phyloP scores from a whole-genome alignment of 2,888 invertebrate genomes.

The Strigamia transsilvanica region DNA sequence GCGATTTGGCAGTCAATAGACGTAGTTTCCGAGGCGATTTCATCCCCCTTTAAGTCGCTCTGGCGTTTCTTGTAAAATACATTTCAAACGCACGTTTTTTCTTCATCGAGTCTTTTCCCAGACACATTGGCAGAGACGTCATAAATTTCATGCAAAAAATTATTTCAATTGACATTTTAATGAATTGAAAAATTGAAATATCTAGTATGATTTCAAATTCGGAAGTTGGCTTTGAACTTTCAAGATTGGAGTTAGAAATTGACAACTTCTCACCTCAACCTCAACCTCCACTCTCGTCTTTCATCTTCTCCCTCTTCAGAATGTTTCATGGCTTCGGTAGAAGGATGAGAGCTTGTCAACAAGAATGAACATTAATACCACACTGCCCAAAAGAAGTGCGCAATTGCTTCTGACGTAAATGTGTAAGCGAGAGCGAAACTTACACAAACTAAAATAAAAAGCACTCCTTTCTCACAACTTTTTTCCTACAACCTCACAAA shows the following conservation, averaged over 20 bases:
- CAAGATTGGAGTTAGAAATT: neutral
- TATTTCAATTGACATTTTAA: too few species aligned
- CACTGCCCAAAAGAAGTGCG: conserved; percentile 3
- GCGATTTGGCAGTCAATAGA: neutral
- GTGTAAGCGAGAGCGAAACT: conserved; percentile 1
- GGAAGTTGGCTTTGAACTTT: neutral
- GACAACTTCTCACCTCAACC: conserved; percentile 14
- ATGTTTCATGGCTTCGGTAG: neutral
- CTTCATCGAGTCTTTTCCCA: too few species aligned
- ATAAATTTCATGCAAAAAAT: too few species aligned
- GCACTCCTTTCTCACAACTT: neutral
- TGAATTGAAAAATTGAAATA: too few species aligned
- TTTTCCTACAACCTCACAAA: neutral
- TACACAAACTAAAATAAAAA: neutral
- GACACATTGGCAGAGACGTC: too few species aligned
- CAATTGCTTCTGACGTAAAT: conserved; percentile 11
- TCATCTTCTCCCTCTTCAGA: conserved; percentile 20
- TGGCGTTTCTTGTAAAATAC: neutral
- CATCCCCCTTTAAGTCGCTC: neutral
- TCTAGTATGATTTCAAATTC: neutral
- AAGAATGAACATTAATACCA: conserved; percentile 30
- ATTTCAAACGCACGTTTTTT: neutral
- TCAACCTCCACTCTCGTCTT: neutral
- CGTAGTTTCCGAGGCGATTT: neutral
- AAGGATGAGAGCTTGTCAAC: conserved; percentile 12